Base-by-base conservation (phyloP, 2,113 vertebrate genomes). In the Mandrillus leucophaeus region DNA sequence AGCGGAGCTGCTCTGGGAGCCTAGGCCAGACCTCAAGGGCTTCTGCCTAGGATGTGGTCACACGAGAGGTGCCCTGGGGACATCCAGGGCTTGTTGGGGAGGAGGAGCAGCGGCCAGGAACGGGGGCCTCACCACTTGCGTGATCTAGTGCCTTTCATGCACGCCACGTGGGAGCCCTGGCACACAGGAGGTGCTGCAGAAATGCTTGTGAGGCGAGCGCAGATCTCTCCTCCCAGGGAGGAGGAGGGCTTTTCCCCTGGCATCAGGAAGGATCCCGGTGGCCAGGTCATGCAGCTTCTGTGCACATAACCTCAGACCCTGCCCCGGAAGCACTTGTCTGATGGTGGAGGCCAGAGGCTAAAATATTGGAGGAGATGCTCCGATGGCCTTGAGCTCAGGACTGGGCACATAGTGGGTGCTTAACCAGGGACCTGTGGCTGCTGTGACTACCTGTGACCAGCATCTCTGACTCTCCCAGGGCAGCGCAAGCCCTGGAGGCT, bases 121-220 rank as follows among this genome's bases (percentile, higher is more conserved):
- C 2, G 0, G 61, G 55, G 48, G 27, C 7, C 27, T 38, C 16
- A 0, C 25, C 43, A 12, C 11, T 0, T 22, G 68, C 57, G 22
- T 2, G 3, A 79, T 4, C 23, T 4, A 1, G 0, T n/a, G 20
- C 85, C 73, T 66, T 45, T 50, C 55, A 7, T 20, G 16, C 18
- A 5, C 11, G 45, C 52, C 61, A 72, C 0, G 0, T 14, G 32
- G 59, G 68, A 43, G 48, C n/a, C 68, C 70, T 27, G n/a, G 70
- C 48, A 14, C 10, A 0, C 0, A 4, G 35, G 4, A 22, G n/a
- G 16, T 5, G 40, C 81, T 55, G 8, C n/a, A 61, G 84, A 84
- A 30, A 38, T 8, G 43, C 73, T 50, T 8, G 40, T 27, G 61
- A 2, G 3, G n/a, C 6, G 30, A 7, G 38, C 0, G 30, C 66